Base-by-base conservation (phyloP, 2,888 invertebrate species). In the Megastigmus dorsalis region DNA sequence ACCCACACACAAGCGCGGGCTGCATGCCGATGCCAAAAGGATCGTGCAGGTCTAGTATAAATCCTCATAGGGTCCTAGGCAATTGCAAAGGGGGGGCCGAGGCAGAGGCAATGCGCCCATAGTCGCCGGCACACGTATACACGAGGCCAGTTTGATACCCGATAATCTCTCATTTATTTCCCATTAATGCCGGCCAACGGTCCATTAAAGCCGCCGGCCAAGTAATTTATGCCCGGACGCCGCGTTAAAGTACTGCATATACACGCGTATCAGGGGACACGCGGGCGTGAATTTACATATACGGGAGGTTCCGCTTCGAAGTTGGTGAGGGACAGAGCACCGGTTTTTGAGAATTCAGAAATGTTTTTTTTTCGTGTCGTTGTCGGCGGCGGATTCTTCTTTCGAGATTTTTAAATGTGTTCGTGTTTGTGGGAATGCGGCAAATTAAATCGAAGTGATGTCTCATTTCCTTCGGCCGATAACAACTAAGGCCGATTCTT, bases 81-180 rank as follows among this genome's bases (percentile, higher is more conserved):
- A n/a, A n/a, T n/a, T n/a, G n/a, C n/a, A n/a, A n/a, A n/a, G n/a
- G n/a, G n/a, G n/a, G n/a, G n/a, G n/a, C n/a, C n/a, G n/a, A n/a
- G n/a, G n/a, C n/a, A n/a, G n/a, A n/a, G n/a, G n/a, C n/a, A n/a
- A n/a, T n/a, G n/a, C n/a, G n/a, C n/a, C n/a, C n/a, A n/a, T n/a
- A n/a, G n/a, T n/a, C n/a, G n/a, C 48, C 36, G 52, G 52, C 55
- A 62, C 62, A 18, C 7, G 7, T 33, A 33, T 33, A 33, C 4
- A 20, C 20, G 9, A 48, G 54, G 57, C 45, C 65, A 38, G 63
- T 57, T 73, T 67, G 67, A 74, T 74, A 68, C 57, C 63, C 68
- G 76, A 78, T 78, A 76, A 78, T 77, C 76, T 77, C 69, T 76
- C 78, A 73, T 80, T 79, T 79, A 77, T 78, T 78, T 76, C 62